phyloP scores from a whole-genome alignment of 2,797 vertebrate genomes.

The Sebastes minor region DNA sequence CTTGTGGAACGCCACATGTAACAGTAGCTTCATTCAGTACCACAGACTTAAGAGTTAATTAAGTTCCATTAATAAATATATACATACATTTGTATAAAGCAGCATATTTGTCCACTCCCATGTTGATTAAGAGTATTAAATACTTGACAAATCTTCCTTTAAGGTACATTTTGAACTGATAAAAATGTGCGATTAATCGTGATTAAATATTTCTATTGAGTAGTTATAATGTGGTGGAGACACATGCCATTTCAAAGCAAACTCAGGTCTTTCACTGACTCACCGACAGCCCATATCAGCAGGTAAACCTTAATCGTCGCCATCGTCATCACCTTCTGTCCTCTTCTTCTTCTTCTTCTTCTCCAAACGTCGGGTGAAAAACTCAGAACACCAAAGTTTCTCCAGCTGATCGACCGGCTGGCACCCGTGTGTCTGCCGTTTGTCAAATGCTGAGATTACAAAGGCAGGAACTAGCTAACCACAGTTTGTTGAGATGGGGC shows the following conservation, averaged over 20 bases:
- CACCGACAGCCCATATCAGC: constrained; percentile 38
- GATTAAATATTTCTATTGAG: too few species aligned
- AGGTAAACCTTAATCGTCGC: not conserved
- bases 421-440: not conserved
- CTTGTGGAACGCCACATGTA: too few species aligned
- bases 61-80: too few species aligned
- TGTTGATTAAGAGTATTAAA: too few species aligned
- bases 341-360: not conserved
- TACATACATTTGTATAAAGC: too few species aligned
- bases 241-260: not conserved
- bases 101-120: too few species aligned
- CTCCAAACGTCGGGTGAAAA: not conserved
- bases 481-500: not conserved
- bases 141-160: too few species aligned
- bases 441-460: accelerated
- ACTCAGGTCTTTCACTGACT: constrained; percentile 8
- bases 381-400: not conserved
- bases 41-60: too few species aligned
- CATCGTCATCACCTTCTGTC: not conserved
- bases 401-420: too few species aligned
- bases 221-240: not conserved
- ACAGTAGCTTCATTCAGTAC: too few species aligned
- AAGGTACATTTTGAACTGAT: too few species aligned
- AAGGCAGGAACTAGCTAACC: not conserved
- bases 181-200: too few species aligned